A percentile compares a stretch with the other conserved stretches of the same genome.
Evolutionary conservation across 2,113 vertebrate genomes (phyloP).

Genomic region (Odocoileus virginianus): DNA sequence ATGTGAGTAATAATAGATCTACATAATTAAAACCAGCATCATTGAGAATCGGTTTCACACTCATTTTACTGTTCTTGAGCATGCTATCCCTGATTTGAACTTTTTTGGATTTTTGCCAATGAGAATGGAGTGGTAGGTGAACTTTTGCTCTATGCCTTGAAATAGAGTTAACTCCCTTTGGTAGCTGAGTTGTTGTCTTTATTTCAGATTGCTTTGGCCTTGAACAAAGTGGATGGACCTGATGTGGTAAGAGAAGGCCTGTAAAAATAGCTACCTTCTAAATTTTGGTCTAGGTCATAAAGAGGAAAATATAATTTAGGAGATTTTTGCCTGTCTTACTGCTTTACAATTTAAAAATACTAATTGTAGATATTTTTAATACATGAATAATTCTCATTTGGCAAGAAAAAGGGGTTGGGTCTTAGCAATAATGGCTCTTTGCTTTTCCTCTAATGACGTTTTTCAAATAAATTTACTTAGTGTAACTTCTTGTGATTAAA

Average conservation of each 20-base stretch:
- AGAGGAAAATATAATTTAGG: neutral
- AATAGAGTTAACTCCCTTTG: neutral
- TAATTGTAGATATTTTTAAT: conserved; percentile 22
- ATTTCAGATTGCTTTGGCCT: conserved; percentile 86
- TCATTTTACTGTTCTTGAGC: neutral
- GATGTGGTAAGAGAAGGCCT: conserved; percentile 82
- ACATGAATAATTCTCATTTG: conserved; percentile 22
- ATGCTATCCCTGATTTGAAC: neutral
- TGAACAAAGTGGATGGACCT: conserved; percentile 80
- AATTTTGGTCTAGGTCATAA: conserved; percentile 11
- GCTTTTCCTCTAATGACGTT: conserved; percentile 39
- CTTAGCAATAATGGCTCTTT: neutral
- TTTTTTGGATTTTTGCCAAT: neutral
- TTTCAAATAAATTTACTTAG: conserved; percentile 12
- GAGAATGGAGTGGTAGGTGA: neutral
- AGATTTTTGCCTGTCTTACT: conserved; percentile 29
- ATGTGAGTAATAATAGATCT: neutral
- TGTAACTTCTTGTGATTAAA: conserved; percentile 33
- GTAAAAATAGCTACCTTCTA: neutral
- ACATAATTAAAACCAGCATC: neutral
- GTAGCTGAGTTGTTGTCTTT: conserved; percentile 47
- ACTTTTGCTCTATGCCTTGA: neutral
- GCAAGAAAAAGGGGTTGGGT: neutral
- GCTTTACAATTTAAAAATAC: conserved; percentile 1
- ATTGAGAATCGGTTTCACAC: neutral